phyloP scores from a whole-genome alignment of 2,888 invertebrate species.

The Chirona hameri region DNA sequence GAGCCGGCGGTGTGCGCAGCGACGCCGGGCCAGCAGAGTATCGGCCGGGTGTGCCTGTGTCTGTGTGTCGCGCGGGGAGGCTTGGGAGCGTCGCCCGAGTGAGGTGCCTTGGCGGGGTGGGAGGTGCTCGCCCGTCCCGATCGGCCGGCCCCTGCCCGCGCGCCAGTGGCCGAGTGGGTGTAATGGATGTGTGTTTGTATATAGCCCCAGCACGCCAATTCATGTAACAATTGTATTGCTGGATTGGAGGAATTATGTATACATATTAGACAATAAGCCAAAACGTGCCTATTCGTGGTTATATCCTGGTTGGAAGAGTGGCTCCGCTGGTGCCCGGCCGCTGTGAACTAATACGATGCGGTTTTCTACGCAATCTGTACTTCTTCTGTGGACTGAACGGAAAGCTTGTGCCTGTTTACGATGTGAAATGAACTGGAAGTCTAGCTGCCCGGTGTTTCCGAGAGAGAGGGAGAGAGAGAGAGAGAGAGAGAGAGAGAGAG shows the following conservation, averaged over 20 bases:
- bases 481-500: too few relatives aligned
- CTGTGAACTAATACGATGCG: not conserved
- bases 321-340: not conserved
- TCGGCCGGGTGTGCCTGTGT: not conserved
- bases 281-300: slow-evolving; percentile 5
- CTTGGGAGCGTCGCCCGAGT: too few relatives aligned
- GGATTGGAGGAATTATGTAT: not conserved
- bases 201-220: not conserved
- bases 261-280: not conserved
- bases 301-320: too few relatives aligned
- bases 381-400: not conserved
- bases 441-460: too few relatives aligned
- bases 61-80: not conserved
- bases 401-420: not conserved
- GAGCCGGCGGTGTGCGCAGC: too few relatives aligned
- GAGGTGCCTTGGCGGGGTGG: not conserved
- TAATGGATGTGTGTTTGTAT: not conserved
- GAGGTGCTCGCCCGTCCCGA: not conserved
- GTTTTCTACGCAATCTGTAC: not conserved
- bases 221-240: not conserved
- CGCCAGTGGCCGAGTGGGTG: not conserved
- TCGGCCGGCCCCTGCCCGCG: not conserved
- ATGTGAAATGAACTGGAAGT: not conserved
- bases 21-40: too few relatives aligned
- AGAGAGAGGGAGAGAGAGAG: too few relatives aligned